Conservation (phyloP, 2,888 invertebrate genomes). For the Euzophera pinguis region DNA sequence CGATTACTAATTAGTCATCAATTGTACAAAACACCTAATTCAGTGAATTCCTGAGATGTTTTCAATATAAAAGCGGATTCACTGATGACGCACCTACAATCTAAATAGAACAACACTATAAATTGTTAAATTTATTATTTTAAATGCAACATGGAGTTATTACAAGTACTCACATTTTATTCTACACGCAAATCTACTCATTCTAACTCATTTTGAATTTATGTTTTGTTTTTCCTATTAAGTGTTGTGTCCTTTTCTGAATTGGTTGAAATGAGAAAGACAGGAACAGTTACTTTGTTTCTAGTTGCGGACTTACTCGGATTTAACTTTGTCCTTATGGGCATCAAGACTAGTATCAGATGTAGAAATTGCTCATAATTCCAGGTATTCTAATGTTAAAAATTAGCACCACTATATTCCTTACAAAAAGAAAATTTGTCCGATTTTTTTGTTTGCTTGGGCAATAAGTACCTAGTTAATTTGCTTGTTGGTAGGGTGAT, state of each 20-base stretch:
- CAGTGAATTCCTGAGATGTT: slow-evolving; percentile 44
- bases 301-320: neutral
- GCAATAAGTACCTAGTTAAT: no score
- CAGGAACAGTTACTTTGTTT: neutral
- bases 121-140: slow-evolving; percentile 7
- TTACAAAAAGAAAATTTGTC: no score
- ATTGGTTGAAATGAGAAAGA: neutral
- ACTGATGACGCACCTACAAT: slow-evolving; percentile 26
- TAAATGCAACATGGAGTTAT: neutral
- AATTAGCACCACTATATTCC: no score
- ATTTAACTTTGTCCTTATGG: neutral
- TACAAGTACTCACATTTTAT: slow-evolving; percentile 2
- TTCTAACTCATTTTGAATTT: slow-evolving; percentile 1
- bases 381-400: no score
- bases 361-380: neutral
- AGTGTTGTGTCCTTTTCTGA: neutral
- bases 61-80: slow-evolving; percentile 24
- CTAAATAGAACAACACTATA: neutral
- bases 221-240: neutral
- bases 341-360: neutral
- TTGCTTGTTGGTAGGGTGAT: no score
- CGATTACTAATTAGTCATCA: slow-evolving; percentile 40
- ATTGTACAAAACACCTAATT: slow-evolving; percentile 32
- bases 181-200: slow-evolving; percentile 1
- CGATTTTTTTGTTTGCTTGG: no score